These are phyloP conservation scores for Polyodon spathula DNA, from an alignment of 2,113 vertebrate species.

Conservation along the genomic window DNA sequence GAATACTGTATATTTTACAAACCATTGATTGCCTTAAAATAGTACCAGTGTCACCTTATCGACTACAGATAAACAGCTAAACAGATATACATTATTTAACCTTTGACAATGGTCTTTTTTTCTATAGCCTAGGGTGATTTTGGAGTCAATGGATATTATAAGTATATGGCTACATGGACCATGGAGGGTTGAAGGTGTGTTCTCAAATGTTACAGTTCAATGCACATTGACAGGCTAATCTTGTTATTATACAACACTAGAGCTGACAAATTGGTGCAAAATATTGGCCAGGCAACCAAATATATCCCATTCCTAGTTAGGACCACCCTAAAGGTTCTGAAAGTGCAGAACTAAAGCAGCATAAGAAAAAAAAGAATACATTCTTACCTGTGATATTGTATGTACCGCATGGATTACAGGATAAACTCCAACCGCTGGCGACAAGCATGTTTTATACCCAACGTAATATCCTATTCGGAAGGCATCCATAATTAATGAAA, in stretches of 20 bases:
- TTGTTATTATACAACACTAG: neutral
- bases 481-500: conserved; percentile 83
- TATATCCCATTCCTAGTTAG: conserved; percentile 35
- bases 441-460: conserved; percentile 77
- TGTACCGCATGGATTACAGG: conserved; percentile 77
- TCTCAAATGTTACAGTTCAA: conserved; percentile 28
- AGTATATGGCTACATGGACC: too few relatives aligned
- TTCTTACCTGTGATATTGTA: conserved; percentile 80
- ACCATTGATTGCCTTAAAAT: too few relatives aligned
- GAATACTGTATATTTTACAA: too few relatives aligned
- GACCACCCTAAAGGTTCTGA: conserved; percentile 11
- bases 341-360: conserved; percentile 9
- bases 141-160: too few relatives aligned
- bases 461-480: conserved; percentile 87
- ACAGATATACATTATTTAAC: too few relatives aligned
- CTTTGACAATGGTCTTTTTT: too few relatives aligned
- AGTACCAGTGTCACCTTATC: too few relatives aligned
- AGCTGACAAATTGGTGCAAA: neutral
- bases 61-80: too few relatives aligned
- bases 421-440: conserved; percentile 75
- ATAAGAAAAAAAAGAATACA: neutral
- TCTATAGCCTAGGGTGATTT: too few relatives aligned
- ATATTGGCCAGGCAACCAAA: conserved; percentile 35
- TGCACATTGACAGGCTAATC: conserved; percentile 39
- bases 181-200: neutral